phyloP scores from a whole-genome alignment of 2,888 invertebrate species.

The Eudemis profundana region DNA sequence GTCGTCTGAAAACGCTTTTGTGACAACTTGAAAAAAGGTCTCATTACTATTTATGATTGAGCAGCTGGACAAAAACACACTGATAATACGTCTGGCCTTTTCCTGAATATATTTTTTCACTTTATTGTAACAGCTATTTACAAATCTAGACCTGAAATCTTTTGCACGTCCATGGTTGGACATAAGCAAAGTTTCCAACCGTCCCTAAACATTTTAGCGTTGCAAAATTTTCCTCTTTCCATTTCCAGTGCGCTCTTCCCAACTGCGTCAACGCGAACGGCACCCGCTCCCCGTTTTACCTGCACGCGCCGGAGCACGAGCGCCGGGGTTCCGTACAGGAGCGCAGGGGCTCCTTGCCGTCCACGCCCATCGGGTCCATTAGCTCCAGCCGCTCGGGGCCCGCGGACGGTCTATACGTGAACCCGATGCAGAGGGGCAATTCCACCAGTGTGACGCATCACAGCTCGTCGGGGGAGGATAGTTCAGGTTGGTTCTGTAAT shows the following conservation, averaged over 20 bases:
- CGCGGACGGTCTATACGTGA: conserved; percentile 93
- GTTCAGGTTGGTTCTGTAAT: conserved; percentile 66
- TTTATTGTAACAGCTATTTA: too few species aligned
- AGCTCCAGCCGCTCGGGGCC: conserved; percentile 85
- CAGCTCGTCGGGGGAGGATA: conserved; percentile 77
- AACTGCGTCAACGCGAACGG: conserved; percentile 81
- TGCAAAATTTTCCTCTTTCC: conserved; percentile 17
- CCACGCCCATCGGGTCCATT: conserved; percentile 65
- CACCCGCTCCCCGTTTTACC: conserved; percentile 88
- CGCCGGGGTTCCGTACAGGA: conserved; percentile 65
- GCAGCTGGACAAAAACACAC: too few species aligned
- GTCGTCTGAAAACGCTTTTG: too few species aligned
- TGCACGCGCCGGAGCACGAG: conserved; percentile 88
- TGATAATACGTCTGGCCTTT: too few species aligned
- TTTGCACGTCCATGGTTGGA: too few species aligned
- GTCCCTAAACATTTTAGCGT: background rate
- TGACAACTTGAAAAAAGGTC: too few species aligned
- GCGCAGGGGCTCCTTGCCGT: conserved; percentile 72
- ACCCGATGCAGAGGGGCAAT: conserved; percentile 88
- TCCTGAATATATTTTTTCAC: too few species aligned
- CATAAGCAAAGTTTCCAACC: too few species aligned
- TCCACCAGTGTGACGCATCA: conserved; percentile 67
- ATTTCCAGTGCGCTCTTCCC: conserved; percentile 82
- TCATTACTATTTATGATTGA: too few species aligned
- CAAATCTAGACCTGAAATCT: too few species aligned